Base-by-base conservation (phyloP, 30 jellyfish, hydroid and myxozoan genomes). In the Catostylus mosaicus region DNA sequence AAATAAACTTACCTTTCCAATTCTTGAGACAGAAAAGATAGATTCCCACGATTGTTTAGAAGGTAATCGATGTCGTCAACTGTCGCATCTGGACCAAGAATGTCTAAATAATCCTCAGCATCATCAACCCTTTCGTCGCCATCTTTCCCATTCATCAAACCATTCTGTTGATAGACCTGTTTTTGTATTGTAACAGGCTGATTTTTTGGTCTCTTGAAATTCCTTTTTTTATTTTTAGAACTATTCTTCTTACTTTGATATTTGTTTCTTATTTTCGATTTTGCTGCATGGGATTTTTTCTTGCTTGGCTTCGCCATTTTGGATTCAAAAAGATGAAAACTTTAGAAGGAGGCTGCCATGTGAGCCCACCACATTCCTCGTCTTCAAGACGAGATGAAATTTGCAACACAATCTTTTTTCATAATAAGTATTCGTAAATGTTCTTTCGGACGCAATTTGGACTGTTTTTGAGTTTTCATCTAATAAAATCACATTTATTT, bases 41-140 rank as follows among this genome's bases (percentile, higher is more conserved):
- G 38, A 23, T 27, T 48, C 51, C 83, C 75, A 18, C 75, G 73
- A 24, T 80, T 57, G 71, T 33, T 72, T 0, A 80, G 80, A 45
- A 80, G 84, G 40, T 80, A 72, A 36, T 80, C 90, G 33, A 80
- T 80, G 63, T 80, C 90, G 10, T 80, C 90, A 20, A 80, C 67
- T 0, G 90, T 33, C 1, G 90, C 90, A 80, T 80, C 90, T 2
- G 77, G 83, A 56, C 79, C 80, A 31, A 80, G 22, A 11, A 67
- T 3, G 0, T 72, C 88, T 5, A 36, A 72, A 40, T 38, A 73
- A 8, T 37, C 66, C 4, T 27, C 51, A 7, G 1, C 72, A 31
- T 16, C n/a, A 19, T 69, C 83, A 22, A 18, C 45, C 9, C 19
- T 36, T 48, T 18, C 65, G 23, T 43, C 75, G 24, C 40, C 20